These are phyloP conservation scores for Myotis yumanensis DNA, from an alignment of 2,113 vertebrate species.

Conservation along the genomic window DNA sequence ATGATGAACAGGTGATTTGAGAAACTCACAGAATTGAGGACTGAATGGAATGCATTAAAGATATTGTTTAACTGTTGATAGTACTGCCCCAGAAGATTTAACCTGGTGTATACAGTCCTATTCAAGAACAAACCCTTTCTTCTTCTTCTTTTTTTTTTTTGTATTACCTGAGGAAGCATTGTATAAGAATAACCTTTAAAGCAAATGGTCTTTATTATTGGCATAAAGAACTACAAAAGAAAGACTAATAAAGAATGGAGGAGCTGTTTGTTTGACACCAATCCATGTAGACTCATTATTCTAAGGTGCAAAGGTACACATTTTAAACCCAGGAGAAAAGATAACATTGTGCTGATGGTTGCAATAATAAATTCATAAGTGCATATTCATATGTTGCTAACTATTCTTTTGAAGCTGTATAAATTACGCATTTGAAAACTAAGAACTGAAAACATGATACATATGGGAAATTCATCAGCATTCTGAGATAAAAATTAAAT, in stretches of 20 bases:
- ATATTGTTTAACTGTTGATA: background rate
- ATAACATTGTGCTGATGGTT: conserved; percentile 36
- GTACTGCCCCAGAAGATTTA: background rate
- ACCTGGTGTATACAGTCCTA: background rate
- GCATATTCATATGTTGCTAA: conserved; percentile 64
- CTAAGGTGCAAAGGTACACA: background rate
- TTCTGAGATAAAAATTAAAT: conserved; percentile 49
- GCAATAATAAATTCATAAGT: conserved; percentile 32
- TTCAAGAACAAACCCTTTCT: conserved; percentile 20
- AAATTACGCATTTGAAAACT: conserved; percentile 60
- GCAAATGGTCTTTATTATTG: conserved; percentile 52
- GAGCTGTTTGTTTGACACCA: conserved; percentile 36
- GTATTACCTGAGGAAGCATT: background rate
- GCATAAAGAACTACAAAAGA: conserved; percentile 48
- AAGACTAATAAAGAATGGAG: conserved; percentile 46
- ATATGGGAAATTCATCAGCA: conserved; percentile 39
- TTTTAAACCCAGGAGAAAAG: conserved; percentile 33
- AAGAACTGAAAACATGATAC: conserved; percentile 48
- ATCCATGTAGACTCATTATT: conserved; percentile 37
- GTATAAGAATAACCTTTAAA: conserved; percentile 37
- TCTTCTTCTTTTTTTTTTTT: background rate
- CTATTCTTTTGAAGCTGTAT: conserved; percentile 63
- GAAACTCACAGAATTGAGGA: background rate
- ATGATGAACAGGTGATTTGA: background rate
- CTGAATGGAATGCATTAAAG: background rate